phyloP scores from a whole-genome alignment of 2,888 invertebrate genomes.

The Polyommatus icarus region DNA sequence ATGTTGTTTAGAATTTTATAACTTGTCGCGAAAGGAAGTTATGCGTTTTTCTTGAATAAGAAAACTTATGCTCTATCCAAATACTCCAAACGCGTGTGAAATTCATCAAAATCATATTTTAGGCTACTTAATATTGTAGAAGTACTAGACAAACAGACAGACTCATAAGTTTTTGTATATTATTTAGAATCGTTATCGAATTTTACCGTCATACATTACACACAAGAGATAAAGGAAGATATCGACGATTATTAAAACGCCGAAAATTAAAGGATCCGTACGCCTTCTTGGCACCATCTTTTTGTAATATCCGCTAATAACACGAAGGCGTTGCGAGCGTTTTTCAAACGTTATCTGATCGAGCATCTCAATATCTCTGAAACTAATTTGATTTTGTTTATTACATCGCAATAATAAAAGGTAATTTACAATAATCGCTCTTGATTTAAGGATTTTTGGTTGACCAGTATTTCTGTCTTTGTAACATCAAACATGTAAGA shows the following conservation, averaged over 20 bases:
- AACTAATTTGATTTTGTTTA: conserved; percentile 23
- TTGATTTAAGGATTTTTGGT: conserved; percentile 32
- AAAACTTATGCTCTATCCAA: neutral
- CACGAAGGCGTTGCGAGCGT: conserved; percentile 23
- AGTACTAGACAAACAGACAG: too few species aligned
- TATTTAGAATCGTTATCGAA: neutral
- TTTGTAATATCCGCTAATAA: conserved; percentile 28
- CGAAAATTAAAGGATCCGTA: conserved; percentile 24
- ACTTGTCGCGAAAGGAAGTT: too few species aligned
- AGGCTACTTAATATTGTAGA: too few species aligned
- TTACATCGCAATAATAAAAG: conserved; percentile 2
- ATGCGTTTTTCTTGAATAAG: neutral
- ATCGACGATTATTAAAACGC: conserved; percentile 11
- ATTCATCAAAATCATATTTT: too few species aligned
- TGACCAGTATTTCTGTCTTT: too few species aligned
- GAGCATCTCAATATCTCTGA: conserved; percentile 20
- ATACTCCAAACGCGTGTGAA: too few species aligned
- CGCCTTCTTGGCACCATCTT: conserved; percentile 24
- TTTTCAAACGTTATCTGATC: conserved; percentile 25
- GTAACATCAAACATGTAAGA: too few species aligned
- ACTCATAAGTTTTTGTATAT: too few species aligned
- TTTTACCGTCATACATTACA: neutral
- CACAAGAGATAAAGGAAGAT: conserved; percentile 17
- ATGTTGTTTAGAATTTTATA: too few species aligned
- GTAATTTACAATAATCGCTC: neutral